Conservation (phyloP, 35 echinoderm and acorn worm species). For the Heliocidaris tuberculata region DNA sequence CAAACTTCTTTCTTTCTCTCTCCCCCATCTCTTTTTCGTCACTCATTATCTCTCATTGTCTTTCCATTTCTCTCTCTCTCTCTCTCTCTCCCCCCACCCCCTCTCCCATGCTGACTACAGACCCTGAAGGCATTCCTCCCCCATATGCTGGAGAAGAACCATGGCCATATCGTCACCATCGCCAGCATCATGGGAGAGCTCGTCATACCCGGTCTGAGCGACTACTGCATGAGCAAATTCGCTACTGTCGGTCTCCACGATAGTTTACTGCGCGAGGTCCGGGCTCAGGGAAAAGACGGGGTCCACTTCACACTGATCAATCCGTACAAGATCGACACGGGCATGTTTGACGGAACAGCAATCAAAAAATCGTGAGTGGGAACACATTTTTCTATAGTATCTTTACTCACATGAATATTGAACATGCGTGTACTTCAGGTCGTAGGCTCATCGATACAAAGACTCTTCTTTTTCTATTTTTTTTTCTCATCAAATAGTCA, state of each 20-base stretch:
- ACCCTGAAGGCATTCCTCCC: constrained; percentile 85
- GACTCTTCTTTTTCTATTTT: not conserved
- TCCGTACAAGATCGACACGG: constrained; percentile 77
- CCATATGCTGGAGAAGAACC: constrained; percentile 74
- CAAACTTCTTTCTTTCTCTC: not conserved
- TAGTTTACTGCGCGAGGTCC: constrained; percentile 60
- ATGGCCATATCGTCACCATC: constrained; percentile 92
- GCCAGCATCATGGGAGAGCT: constrained; percentile 73
- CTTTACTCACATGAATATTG: not conserved
- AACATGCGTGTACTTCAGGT: not conserved
- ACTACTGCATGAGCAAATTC: constrained; percentile 91
- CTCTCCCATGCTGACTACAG: constrained; percentile 46
- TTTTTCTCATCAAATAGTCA: not conserved
- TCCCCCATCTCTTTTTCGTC: not conserved
- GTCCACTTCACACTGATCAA: constrained; percentile 78
- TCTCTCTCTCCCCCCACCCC: not conserved
- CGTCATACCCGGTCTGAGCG: constrained; percentile 54
- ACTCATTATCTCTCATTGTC: not conserved
- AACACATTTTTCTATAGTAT: not conserved
- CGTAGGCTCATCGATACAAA: too few species aligned
- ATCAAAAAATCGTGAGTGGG: constrained; percentile 30
- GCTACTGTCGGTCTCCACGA: constrained; percentile 75
- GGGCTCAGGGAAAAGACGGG: constrained; percentile 43
- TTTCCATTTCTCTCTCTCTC: not conserved
- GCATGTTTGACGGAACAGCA: constrained; percentile 80